Evolutionary conservation across 2,113 vertebrate species (phyloP).

Genomic region (Holacanthus passer): DNA sequence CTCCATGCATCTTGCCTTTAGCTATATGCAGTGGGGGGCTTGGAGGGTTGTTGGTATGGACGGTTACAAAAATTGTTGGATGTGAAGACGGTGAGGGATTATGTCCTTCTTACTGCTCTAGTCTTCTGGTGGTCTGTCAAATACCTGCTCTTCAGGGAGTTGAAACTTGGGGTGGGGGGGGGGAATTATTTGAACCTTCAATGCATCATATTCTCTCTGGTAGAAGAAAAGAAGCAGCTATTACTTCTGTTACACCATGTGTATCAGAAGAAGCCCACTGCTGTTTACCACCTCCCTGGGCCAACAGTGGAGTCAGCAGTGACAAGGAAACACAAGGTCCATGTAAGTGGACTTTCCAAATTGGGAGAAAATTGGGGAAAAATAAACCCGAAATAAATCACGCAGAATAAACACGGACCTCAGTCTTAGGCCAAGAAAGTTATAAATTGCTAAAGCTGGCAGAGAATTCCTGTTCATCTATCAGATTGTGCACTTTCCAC

Average conservation of each 20-base stretch:
- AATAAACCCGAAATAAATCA: background rate
- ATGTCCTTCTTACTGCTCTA: background rate
- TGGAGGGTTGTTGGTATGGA: no score
- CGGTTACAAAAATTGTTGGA: no score
- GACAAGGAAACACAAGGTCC: background rate
- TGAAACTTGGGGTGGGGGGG: no score
- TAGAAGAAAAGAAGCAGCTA: background rate
- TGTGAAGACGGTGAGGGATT: slow-evolving; percentile 1
- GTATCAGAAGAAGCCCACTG: background rate
- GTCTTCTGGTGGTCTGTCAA: background rate
- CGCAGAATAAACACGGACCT: background rate
- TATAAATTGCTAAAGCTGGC: background rate
- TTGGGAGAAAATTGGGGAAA: background rate
- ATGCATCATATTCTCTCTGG: background rate
- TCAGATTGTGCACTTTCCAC: background rate
- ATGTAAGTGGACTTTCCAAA: background rate
- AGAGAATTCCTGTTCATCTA: background rate
- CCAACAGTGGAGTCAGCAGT: background rate
- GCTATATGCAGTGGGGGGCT: no score
- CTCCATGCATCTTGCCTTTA: no score
- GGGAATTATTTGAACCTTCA: background rate
- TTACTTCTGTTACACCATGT: background rate
- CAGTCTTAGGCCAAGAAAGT: background rate
- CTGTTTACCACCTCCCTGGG: background rate
- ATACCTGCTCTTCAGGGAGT: background rate